These are phyloP conservation scores for Agrotis puta DNA, from an alignment of 2,888 invertebrate genomes.

Conservation along the genomic window DNA sequence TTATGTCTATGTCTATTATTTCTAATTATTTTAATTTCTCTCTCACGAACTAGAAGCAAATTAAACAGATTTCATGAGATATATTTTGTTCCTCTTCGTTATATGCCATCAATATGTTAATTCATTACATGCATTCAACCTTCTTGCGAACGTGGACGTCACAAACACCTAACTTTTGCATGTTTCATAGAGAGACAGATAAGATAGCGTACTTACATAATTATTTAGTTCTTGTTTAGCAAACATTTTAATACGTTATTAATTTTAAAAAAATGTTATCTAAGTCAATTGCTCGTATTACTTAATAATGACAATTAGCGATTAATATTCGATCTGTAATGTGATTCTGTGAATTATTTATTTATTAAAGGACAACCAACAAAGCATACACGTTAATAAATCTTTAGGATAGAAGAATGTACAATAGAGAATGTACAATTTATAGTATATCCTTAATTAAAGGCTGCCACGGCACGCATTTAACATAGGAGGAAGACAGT, in stretches of 20 bases:
- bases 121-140: background rate
- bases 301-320: background rate
- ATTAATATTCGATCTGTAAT: background rate
- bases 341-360: background rate
- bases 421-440: too few relatives aligned
- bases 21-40: background rate
- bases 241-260: conserved; percentile 4
- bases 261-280: background rate
- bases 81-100: background rate
- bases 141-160: background rate
- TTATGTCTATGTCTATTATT: background rate
- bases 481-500: too few relatives aligned
- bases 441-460: too few relatives aligned
- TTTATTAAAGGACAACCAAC: too few relatives aligned
- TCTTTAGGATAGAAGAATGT: too few relatives aligned
- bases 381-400: too few relatives aligned
- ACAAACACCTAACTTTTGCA: background rate
- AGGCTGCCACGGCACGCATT: too few relatives aligned
- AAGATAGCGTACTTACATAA: too few relatives aligned
- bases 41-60: background rate
- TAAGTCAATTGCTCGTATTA: background rate
- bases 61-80: background rate
- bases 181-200: background rate
- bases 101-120: background rate
- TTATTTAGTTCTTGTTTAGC: background rate